Evolutionary conservation across 1,140 invertebrate species (phyloP), one percentile per base, ranked within the genome.

Genomic region (Tetraneura akinire): DNA sequence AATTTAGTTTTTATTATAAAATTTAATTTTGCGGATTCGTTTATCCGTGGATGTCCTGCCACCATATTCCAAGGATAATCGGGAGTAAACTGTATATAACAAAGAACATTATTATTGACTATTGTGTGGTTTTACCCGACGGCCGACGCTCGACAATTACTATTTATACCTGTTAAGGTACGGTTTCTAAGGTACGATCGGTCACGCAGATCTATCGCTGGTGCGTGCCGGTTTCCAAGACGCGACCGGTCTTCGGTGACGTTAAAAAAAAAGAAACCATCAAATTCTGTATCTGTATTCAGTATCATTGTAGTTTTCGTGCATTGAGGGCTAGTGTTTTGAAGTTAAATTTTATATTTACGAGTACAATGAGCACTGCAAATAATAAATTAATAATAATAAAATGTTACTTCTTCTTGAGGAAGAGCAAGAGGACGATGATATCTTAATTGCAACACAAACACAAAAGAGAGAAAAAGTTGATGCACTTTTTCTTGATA

Each of bases 361-460:
- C 2, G 32, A 66, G 16, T 14, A 37, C 13, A 32, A 37, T n/a
- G 13, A 60, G 26, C 26, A 60, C 55, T n/a, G n/a, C n/a, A n/a
- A 60, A 60, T 60, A 11, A 66, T 21, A 13, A 42, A 66, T 21
- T n/a, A 66, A 66, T 42, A 66, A 66, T 66, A 66, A 42, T 37
- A 42, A 37, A 0, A 42, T 66, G 8, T 66, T 66, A 42, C 62
- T 66, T 21, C 37, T 66, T 37, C 62, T 66, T 9, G 62, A 66
- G 32, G 62, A 66, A 42, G 29, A 66, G 32, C 2, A 66, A 32
- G 62, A 66, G 10, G 62, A 66, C 8, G 32, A 66, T 66, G 18
- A 66, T 0, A 37, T 66, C 8, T n/a, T 66, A 42, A 66, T 66
- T 4, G n/a, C 62, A 8, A 26, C 14, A 55, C n/a, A 55, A 55